Percentiles rank a stretch among this genome's conserved stretches.
phyloP scores from a whole-genome alignment of 1,140 invertebrate species.

The Phocides pigmalion region DNA sequence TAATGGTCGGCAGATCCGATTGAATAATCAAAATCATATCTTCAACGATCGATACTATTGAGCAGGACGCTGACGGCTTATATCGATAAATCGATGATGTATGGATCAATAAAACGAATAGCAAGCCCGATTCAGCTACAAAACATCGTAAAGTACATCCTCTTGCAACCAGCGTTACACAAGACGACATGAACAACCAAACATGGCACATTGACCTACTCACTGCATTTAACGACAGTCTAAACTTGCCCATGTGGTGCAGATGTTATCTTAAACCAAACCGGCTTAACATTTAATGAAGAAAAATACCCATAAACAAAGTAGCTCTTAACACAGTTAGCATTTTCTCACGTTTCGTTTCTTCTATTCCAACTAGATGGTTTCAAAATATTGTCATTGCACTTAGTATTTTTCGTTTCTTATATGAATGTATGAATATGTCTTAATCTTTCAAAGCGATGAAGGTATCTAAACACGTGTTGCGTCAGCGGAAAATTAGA shows the following conservation, averaged over 20 bases:
- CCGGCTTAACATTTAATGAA: slow-evolving; percentile 38
- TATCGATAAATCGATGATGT: slow-evolving; percentile 22
- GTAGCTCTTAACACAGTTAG: slow-evolving; percentile 22
- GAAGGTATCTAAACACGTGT: slow-evolving; percentile 13
- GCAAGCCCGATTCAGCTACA: slow-evolving; percentile 4
- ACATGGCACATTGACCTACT: slow-evolving; percentile 49
- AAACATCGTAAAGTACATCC: slow-evolving; percentile 24
- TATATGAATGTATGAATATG: neutral
- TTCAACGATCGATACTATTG: neutral
- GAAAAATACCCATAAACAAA: slow-evolving; percentile 29
- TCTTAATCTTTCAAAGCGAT: neutral
- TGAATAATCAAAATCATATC: neutral
- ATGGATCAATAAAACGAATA: slow-evolving; percentile 11
- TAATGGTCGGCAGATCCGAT: neutral
- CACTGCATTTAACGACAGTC: slow-evolving; percentile 45
- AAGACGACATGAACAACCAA: slow-evolving; percentile 35
- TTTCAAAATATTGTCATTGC: neutral
- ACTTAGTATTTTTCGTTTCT: too few species aligned
- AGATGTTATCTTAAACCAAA: slow-evolving; percentile 35
- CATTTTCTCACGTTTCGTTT: slow-evolving; percentile 25
- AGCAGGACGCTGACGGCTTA: neutral
- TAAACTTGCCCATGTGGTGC: slow-evolving; percentile 42
- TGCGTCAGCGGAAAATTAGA: slow-evolving; percentile 53
- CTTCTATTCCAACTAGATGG: neutral
- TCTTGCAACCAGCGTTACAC: slow-evolving; percentile 39